Base-by-base conservation (phyloP, 2,888 invertebrate species). In the Brachyptera risi region DNA sequence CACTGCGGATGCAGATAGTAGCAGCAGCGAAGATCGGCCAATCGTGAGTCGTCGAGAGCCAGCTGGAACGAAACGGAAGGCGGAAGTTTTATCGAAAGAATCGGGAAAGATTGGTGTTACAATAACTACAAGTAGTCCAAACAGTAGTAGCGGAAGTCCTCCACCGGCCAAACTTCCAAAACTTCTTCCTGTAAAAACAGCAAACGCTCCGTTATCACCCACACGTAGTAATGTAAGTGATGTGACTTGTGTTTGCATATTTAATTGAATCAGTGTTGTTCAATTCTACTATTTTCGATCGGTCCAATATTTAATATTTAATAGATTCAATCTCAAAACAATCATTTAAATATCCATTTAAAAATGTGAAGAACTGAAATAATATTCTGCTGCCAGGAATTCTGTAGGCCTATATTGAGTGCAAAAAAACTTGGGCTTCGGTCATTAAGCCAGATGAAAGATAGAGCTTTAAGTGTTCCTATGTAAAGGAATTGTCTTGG, bases 61-160 rank as follows among this genome's bases (percentile, higher is more conserved):
- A 24, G 59, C 40, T 19, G 60, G 86, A 31, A 85, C 89, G 47
- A 92, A 93, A 73, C 83, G 92, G 70, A 92, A 92, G 76, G 92
- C 91, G 0, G 92, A 92, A 71, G 92, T 92, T 3, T 79, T 92
- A 47, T 87, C 87, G 40, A 87, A 88, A 69, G 92, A 92, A 73
- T 91, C 91, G 1, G 92, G 92, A 3, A 92, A 92, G 77, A 92
- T 92, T 68, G 93, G 93, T 51, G 92, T 93, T 54, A 92, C 92
- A 57, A 93, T 93, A 67, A 92, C 92, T 49, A 91, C 90, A 62
- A 81, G 81, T 68, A 79, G 79, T 71, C 78, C 80, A 1, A 78
- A 75, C 61, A 79, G 76, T 64, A 74, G 76, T 15, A 75, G 75
- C 64, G 71, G 73, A 9, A 76, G 77, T 65, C 80, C 82, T 38